These are phyloP conservation scores for Ctenopoma kingsleyae DNA, from an alignment of 2,797 vertebrate species.

Conservation along the genomic window DNA sequence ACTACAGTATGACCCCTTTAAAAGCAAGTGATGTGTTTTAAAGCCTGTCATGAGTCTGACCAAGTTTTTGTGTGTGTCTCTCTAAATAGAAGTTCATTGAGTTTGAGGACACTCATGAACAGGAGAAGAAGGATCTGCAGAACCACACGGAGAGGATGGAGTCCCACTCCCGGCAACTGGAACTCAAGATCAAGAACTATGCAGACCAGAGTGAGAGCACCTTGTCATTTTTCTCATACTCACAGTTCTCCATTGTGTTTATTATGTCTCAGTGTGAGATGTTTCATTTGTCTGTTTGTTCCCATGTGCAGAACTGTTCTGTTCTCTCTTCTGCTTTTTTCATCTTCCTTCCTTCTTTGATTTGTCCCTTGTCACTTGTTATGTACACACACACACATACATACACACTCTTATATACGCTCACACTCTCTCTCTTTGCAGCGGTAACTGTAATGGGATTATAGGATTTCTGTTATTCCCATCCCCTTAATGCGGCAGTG, in stretches of 20 bases:
- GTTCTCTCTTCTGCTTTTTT: not conserved
- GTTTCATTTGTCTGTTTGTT: not conserved
- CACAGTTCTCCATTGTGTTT: not conserved
- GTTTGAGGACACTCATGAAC: conserved; percentile 97
- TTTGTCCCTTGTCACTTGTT: conserved; percentile 17
- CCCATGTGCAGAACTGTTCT: not conserved
- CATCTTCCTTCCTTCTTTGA: conserved; percentile 14
- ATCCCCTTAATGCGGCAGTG: conserved; percentile 59
- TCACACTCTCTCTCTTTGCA: conserved; percentile 22
- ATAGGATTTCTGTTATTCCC: conserved; percentile 76
- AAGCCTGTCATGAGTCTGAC: not conserved
- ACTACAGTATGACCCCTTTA: not conserved
- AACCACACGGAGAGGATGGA: conserved; percentile 92
- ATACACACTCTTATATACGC: conserved; percentile 5
- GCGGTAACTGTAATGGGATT: conserved; percentile 74
- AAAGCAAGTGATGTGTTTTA: not conserved
- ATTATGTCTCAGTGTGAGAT: not conserved
- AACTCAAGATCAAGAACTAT: conserved; percentile 96
- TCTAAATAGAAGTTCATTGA: conserved; percentile 94
- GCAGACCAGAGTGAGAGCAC: conserved; percentile 91
- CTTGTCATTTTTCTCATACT: not conserved
- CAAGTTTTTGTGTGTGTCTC: not conserved
- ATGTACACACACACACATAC: not conserved
- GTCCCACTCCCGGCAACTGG: conserved; percentile 93
- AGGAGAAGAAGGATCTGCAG: conserved; percentile 98